These are phyloP conservation scores for Hypomesus transpacificus DNA, from an alignment of 2,113 vertebrate species.

Conservation along the genomic window DNA sequence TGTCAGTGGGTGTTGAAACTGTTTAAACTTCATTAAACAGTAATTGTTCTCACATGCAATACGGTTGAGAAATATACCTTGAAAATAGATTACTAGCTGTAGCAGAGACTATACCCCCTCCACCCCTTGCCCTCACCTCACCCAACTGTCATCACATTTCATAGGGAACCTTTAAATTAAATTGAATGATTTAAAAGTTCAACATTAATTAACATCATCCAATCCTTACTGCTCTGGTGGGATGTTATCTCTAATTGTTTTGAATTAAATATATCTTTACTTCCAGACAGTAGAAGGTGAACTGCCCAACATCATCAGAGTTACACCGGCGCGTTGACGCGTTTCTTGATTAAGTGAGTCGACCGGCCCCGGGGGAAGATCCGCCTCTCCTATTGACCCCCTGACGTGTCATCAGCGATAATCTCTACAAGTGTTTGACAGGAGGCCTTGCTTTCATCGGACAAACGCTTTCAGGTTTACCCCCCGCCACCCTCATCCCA, in stretches of 20 bases:
- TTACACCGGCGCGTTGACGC: slow-evolving; percentile 19
- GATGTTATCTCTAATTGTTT: slow-evolving; percentile 31
- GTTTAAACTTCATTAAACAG: too few species aligned
- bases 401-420: slow-evolving; percentile 68
- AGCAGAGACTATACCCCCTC: too few species aligned
- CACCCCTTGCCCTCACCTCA: too few species aligned
- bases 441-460: slow-evolving; percentile 56
- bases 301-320: slow-evolving; percentile 32
- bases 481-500: slow-evolving; percentile 46
- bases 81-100: too few species aligned
- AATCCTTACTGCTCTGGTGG: slow-evolving; percentile 16
- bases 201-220: slow-evolving; percentile 32
- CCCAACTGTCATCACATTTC: too few species aligned
- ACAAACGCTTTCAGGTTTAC: slow-evolving; percentile 51
- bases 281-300: slow-evolving; percentile 47
- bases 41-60: too few species aligned
- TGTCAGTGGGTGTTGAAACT: too few species aligned
- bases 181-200: slow-evolving; percentile 28
- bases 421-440: slow-evolving; percentile 57
- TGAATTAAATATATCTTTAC: slow-evolving; percentile 28
- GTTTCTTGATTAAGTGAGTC: slow-evolving; percentile 60
- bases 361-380: slow-evolving; percentile 60
- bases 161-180: too few species aligned
- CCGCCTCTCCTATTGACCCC: slow-evolving; percentile 61
- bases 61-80: too few species aligned